Base-by-base conservation (phyloP, 2,888 invertebrate species). In the Nipponacmea schrenckii region DNA sequence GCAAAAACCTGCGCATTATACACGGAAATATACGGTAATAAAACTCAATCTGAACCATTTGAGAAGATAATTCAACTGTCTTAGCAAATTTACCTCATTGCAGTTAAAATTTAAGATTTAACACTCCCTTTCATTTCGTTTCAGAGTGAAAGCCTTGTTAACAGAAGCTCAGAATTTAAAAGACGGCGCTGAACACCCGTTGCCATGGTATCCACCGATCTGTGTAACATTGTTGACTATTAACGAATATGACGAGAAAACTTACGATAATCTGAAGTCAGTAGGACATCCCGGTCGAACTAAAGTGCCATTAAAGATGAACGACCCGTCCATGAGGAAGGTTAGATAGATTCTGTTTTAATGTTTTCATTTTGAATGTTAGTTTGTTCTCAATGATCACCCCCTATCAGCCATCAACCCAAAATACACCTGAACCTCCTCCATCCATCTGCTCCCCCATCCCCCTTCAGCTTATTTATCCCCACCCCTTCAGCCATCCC, bases 161-260 rank as follows among this genome's bases (percentile, higher is more conserved):
- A 91, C 92, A 2, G 92, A 92, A 46, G 91, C 91, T 68, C 92
- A 94, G 75, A 93, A 92, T 10, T 90, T 94, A 66, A 90, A 91
- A 8, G 88, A 90, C 17, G 90, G 90, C 5, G 90, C 90, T 17
- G 92, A 93, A 82, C 93, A 94, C 80, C 91, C 93, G 63, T 88
- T 94, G 75, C 94, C 94, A 3, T 94, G 94, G 94, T 93, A 93
- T 84, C 94, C 94, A 24, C 94, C 94, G 0, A 89, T 91, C 12
- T 94, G 94, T 82, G 90, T 82, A 1, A 83, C 84, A 1, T 69
- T 87, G 63, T 77, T 85, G 69, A 85, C 86, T 45, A 80, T 87
- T 31, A 80, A 84, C 27, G 84, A 86, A 71, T 83, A 83, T 65
- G 79, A 79, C 56, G 72, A 76, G 3, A 77, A 79, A 45, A 82